These are phyloP conservation scores for Ranitomeya variabilis DNA, from an alignment of 2,113 vertebrate genomes.

Conservation along the genomic window DNA sequence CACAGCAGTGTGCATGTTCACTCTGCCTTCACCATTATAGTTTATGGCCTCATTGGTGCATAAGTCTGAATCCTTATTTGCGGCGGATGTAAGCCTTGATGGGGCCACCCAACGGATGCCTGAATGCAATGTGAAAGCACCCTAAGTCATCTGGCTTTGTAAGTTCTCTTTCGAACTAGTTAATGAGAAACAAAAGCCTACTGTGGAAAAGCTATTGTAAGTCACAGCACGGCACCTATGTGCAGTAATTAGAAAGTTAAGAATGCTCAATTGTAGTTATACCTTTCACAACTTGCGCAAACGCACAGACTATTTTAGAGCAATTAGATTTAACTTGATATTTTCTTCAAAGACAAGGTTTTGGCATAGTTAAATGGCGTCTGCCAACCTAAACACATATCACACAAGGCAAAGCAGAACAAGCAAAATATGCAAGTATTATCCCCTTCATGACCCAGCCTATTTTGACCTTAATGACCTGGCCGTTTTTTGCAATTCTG, in stretches of 20 bases:
- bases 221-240: background rate
- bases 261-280: constrained; percentile 1
- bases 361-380: background rate
- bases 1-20: too few species aligned
- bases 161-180: background rate
- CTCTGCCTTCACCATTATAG: too few species aligned
- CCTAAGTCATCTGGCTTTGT: constrained; percentile 1
- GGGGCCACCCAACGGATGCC: too few species aligned
- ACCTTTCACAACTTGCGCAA: background rate
- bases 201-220: constrained; percentile 21
- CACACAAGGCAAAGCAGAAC: background rate
- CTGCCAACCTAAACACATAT: background rate
- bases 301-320: background rate
- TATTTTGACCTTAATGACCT: too few species aligned
- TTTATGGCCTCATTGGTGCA: too few species aligned
- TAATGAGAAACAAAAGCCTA: constrained; percentile 20
- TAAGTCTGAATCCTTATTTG: too few species aligned
- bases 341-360: background rate
- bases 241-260: constrained; percentile 13
- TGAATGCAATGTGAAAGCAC: too few species aligned
- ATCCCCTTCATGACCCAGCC: too few species aligned
- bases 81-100: too few species aligned
- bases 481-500: too few species aligned
- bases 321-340: background rate
- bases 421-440: background rate